Conservation (phyloP, 2,888 invertebrate species). For the Nyleta sp. region DNA sequence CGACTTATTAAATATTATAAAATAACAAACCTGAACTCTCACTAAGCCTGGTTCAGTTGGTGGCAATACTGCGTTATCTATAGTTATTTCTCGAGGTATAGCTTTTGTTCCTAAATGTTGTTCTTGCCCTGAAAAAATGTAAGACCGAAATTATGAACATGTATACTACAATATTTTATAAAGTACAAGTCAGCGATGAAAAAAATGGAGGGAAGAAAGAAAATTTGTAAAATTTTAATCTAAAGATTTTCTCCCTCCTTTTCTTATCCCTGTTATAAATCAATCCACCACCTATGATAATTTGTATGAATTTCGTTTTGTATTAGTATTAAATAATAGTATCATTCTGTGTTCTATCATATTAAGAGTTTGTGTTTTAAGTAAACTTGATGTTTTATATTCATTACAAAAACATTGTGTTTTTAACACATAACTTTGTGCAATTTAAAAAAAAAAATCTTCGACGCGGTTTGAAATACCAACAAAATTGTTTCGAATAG, state of each 20-base stretch:
- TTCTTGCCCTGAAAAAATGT: slow-evolving; percentile 84
- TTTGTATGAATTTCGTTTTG: not conserved
- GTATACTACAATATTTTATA: no score
- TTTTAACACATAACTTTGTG: no score
- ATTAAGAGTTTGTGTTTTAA: no score
- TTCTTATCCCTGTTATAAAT: slow-evolving; percentile 21
- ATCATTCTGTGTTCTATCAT: no score
- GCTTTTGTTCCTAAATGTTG: slow-evolving; percentile 88
- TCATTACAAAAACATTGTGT: no score
- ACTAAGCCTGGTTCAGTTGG: slow-evolving; percentile 88
- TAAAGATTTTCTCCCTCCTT: slow-evolving; percentile 1
- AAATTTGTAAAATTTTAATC: slow-evolving; percentile 41
- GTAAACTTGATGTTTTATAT: no score
- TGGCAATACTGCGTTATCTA: slow-evolving; percentile 91
- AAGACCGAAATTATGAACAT: not conserved
- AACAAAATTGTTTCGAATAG: no score
- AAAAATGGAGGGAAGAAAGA: not conserved
- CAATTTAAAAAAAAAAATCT: no score
- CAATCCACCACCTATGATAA: not conserved
- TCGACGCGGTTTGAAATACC: no score
- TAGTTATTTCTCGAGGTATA: slow-evolving; percentile 92
- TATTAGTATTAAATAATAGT: no score
- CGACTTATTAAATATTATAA: no score
- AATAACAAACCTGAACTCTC: slow-evolving; percentile 85
- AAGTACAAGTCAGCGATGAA: slow-evolving; percentile 5